Conservation (phyloP, 2,888 invertebrate species). For the Agrotis clavis region DNA sequence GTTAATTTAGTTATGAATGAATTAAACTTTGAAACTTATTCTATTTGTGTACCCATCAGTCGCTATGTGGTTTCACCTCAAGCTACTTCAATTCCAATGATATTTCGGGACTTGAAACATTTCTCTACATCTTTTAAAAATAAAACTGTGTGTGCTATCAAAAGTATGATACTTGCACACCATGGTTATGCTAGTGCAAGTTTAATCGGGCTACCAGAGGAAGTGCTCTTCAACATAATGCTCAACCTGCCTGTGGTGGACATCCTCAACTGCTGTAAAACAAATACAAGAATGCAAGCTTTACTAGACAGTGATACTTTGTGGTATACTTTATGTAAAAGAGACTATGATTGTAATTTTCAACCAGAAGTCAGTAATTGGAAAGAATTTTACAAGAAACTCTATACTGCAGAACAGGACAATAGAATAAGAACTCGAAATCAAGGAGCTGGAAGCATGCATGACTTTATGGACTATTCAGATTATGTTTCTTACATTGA, state of each 20-base stretch:
- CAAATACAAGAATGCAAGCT: conserved; percentile 77
- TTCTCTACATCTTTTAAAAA: conserved; percentile 90
- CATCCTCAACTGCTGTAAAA: conserved; percentile 77
- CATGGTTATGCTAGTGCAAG: conserved; percentile 88
- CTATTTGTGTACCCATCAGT: conserved; percentile 82
- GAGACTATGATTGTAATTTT: conserved; percentile 75
- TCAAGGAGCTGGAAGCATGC: conserved; percentile 73
- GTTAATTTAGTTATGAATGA: conserved; percentile 81
- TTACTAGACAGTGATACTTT: conserved; percentile 77
- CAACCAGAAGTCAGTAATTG: conserved; percentile 70
- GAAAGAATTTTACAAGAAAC: conserved; percentile 77
- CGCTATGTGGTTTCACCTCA: conserved; percentile 83
- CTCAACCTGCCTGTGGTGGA: conserved; percentile 75
- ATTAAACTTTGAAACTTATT: conserved; percentile 81
- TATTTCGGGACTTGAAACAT: conserved; percentile 85
- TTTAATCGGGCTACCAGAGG: conserved; percentile 85
- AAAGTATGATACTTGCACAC: conserved; percentile 88
- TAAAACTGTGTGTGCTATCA: conserved; percentile 88
- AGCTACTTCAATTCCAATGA: conserved; percentile 80
- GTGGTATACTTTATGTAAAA: conserved; percentile 82
- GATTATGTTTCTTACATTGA: conserved; percentile 83
- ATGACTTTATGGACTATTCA: conserved; percentile 82
- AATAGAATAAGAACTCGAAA: conserved; percentile 53
- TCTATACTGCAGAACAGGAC: conserved; percentile 69
- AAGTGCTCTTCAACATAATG: conserved; percentile 80